Percentiles rank a stretch among this genome's conserved stretches.
Conservation (phyloP, 2,888 invertebrate species). For the Junonia oenone region DNA sequence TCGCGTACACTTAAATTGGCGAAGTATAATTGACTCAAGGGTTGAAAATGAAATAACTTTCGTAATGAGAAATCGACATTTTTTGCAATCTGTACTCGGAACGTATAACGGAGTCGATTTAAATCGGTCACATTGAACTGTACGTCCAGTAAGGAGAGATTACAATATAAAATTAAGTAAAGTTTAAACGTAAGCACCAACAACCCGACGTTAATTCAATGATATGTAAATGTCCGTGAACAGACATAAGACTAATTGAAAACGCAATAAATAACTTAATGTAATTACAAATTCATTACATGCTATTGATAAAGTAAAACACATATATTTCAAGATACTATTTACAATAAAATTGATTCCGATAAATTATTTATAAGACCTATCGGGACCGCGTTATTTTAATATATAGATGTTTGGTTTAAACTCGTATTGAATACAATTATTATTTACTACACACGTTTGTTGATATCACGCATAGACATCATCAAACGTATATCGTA, state of each 20-base stretch:
- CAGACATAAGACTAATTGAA: neutral
- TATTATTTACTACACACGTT: too few relatives aligned
- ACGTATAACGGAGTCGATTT: conserved; percentile 48
- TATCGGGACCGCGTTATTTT: neutral
- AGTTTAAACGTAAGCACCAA: neutral
- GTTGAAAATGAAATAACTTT: conserved; percentile 66
- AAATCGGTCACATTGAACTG: conserved; percentile 45
- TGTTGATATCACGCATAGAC: neutral
- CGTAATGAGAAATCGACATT: conserved; percentile 44
- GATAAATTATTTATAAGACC: neutral
- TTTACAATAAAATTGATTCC: neutral
- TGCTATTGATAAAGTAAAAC: neutral
- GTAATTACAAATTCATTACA: neutral
- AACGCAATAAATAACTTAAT: neutral
- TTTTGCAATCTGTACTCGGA: conserved; percentile 45
- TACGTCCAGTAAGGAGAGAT: conserved; percentile 17
- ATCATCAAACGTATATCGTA: neutral
- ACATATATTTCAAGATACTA: neutral
- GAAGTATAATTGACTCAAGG: conserved; percentile 76
- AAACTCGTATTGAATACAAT: too few relatives aligned
- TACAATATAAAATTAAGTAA: neutral
- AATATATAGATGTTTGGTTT: neutral
- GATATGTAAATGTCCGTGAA: conserved; percentile 1
- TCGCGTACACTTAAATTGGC: conserved; percentile 70
- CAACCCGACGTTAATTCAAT: neutral